A percentile compares a stretch with the other conserved stretches of the same genome.
Conservation (phyloP, 2,888 invertebrate genomes). For the Sphinx pinastri region DNA sequence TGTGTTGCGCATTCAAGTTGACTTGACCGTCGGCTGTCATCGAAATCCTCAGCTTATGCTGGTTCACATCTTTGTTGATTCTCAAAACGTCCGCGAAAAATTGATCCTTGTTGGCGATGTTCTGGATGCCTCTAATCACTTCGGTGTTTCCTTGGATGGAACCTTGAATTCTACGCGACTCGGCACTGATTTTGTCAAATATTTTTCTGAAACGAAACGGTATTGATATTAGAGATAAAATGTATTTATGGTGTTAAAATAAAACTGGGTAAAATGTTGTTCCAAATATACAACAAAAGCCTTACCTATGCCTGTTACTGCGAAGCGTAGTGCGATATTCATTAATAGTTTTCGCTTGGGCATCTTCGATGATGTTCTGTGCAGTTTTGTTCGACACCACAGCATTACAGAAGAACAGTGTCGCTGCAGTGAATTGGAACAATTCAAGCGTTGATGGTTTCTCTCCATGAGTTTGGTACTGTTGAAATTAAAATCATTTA, state of each 20-base stretch:
- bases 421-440: constrained; percentile 78
- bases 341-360: constrained; percentile 78
- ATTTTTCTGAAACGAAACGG: constrained; percentile 72
- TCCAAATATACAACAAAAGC: neutral
- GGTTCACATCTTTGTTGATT: constrained; percentile 81
- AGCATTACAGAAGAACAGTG: constrained; percentile 77
- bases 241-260: too few species aligned
- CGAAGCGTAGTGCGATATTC: constrained; percentile 78
- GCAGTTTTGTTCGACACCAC: constrained; percentile 76
- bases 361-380: constrained; percentile 78
- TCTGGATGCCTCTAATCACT: constrained; percentile 81
- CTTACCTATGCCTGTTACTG: constrained; percentile 81
- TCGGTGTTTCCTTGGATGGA: constrained; percentile 79
- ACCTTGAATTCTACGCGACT: constrained; percentile 78
- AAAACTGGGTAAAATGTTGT: too few species aligned
- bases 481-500: constrained; percentile 30
- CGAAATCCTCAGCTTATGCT: constrained; percentile 76
- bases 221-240: too few species aligned
- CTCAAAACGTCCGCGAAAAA: constrained; percentile 81
- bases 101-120: constrained; percentile 81
- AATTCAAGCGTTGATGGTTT: constrained; percentile 70
- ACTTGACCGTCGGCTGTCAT: constrained; percentile 76
- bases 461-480: constrained; percentile 76
- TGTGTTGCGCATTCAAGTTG: constrained; percentile 72
- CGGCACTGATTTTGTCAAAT: constrained; percentile 83